Percentiles rank a stretch among this genome's conserved stretches.
These are phyloP conservation scores for Thryonomys swinderianus DNA, from an alignment of 2,113 vertebrate species.

Conservation along the genomic window DNA sequence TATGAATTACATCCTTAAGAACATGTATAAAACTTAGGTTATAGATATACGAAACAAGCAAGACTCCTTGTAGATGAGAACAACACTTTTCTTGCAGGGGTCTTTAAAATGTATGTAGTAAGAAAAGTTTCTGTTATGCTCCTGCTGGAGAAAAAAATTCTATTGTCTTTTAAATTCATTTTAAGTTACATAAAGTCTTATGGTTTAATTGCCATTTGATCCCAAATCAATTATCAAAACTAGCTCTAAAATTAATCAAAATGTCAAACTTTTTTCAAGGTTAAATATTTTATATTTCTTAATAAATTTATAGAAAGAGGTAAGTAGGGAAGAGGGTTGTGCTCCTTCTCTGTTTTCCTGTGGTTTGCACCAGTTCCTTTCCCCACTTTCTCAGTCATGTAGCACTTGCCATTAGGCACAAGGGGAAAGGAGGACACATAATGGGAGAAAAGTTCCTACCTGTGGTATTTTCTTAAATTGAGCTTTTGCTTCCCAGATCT, in stretches of 20 bases:
- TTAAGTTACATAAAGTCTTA: background rate
- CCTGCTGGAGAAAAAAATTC: background rate
- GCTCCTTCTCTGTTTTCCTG: background rate
- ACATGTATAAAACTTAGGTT: background rate
- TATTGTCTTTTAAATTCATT: background rate
- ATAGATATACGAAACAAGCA: background rate
- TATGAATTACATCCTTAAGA: background rate
- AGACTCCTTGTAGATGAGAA: conserved; percentile 23
- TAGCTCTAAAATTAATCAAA: background rate
- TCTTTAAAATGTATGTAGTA: conserved; percentile 15
- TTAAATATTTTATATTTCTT: background rate
- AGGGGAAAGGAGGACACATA: background rate
- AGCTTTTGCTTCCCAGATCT: background rate
- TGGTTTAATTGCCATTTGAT: background rate
- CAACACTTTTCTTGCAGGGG: background rate
- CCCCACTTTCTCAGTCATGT: background rate
- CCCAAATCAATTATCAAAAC: background rate
- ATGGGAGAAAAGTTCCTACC: background rate
- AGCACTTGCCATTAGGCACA: background rate
- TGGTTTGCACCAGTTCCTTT: background rate
- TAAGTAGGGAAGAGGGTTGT: background rate
- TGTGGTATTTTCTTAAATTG: background rate
- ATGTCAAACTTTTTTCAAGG: background rate
- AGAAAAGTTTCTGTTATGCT: background rate
- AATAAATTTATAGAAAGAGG: background rate